A percentile compares a stretch with the other conserved stretches of the same genome.
Conservation (phyloP, 37 sponge, comb jelly and placozoan genomes). For the Chondrilla cf. caribensis region DNA sequence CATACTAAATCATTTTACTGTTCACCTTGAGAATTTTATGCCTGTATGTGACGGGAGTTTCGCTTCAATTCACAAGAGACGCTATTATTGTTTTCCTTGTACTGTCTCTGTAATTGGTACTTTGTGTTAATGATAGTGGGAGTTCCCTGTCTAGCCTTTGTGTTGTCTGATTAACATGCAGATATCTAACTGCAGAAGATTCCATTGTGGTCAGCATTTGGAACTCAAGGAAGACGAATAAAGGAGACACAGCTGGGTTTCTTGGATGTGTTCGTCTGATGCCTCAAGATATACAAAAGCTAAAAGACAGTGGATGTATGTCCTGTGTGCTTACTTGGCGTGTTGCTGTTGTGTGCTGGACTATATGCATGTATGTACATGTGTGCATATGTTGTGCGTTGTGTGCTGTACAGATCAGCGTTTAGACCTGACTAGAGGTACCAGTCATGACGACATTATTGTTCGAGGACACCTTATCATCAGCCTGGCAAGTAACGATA, state of each 20-base stretch:
- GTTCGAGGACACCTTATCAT: slow-evolving; percentile 71
- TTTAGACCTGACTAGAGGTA: slow-evolving; percentile 67
- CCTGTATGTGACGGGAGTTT: no score
- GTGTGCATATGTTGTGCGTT: no score
- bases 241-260: slow-evolving; percentile 70
- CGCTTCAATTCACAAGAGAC: no score
- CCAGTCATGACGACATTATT: slow-evolving; percentile 60
- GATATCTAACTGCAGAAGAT: slow-evolving; percentile 75
- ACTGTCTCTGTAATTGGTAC: no score
- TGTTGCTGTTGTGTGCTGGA: not conserved
- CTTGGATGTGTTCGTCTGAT: slow-evolving; percentile 86
- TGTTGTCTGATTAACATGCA: slow-evolving; percentile 12
- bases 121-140: no score
- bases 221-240: slow-evolving; percentile 71
- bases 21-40: no score
- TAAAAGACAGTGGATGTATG: slow-evolving; percentile 95
- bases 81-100: no score
- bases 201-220: slow-evolving; percentile 79
- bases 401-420: slow-evolving; percentile 61
- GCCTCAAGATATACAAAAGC: slow-evolving; percentile 51
- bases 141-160: no score
- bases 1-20: no score
- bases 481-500: not conserved
- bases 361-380: not conserved
- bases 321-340: not conserved